Evolutionary conservation across 92 coral and sea anemone genomes (phyloP), one percentile per base, ranked within the genome.

Genomic region (Epizoanthus rinbou): DNA sequence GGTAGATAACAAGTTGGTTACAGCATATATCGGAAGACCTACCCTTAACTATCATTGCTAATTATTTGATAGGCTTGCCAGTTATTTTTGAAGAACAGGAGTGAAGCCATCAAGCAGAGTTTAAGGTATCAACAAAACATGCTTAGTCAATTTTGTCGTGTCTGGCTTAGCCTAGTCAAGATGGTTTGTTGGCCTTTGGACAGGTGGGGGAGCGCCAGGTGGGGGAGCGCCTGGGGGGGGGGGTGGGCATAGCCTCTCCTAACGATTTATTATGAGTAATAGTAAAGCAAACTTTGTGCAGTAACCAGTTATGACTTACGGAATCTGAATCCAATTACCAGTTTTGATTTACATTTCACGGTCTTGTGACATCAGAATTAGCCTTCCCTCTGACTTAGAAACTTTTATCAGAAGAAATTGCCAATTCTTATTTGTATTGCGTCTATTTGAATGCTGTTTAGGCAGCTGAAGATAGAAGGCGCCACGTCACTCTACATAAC

Each of bases 381-480:
- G 1, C 21, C 70, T 18, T 0, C 15, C 3, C 0, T 11, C 8
- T 22, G 28, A 53, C 50, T 15, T 67, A 8, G 14, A 60, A 21
- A 50, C 28, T 17, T 2, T 81, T 54, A 39, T 64, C 17, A 18
- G 54, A 52, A 9, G n/a, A 17, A 64, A 45, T 19, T 16, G 53
- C 17, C 37, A 22, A 3, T 54, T 16, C 37, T 2, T 2, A 62
- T 23, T n/a, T 74, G 18, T 5, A 79, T 28, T 23, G 5, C 2
- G n/a, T 64, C 25, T 50, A 10, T 74, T 35, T 23, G 35, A 16
- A 4, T 28, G 6, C 19, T 85, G 15, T 69, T 11, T 75, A 95
- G 98, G 60, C 98, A 95, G 74, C 86, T 95, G 14, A 95, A 95
- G 94, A 95, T 95, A 37, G 98, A 95, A 86, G 98, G 98, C 10